These are phyloP conservation scores for Nerophis ophidion DNA, from an alignment of 2,113 vertebrate species.

Conservation along the genomic window DNA sequence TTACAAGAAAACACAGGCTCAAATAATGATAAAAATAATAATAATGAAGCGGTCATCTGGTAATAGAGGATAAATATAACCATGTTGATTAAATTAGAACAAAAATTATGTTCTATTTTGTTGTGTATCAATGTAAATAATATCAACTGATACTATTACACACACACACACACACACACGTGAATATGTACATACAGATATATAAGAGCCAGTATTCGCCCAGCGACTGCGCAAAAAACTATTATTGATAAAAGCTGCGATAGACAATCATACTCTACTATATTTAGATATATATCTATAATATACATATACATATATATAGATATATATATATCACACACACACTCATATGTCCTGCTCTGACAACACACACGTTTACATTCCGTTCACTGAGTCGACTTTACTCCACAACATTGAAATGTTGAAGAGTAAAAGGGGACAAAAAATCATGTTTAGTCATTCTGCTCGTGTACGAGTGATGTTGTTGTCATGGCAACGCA, in stretches of 20 bases:
- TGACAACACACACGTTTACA: no score
- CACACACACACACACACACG: conserved; percentile 17
- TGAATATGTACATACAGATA: conserved; percentile 40
- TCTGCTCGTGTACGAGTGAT: background rate
- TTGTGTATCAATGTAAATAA: conserved; percentile 21
- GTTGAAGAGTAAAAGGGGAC: background rate
- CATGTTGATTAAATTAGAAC: conserved; percentile 38
- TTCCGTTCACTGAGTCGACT: no score
- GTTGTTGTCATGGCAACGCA: background rate
- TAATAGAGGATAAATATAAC: conserved; percentile 35
- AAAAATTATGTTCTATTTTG: conserved; percentile 25
- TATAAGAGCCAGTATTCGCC: conserved; percentile 44
- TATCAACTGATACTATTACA: conserved; percentile 21
- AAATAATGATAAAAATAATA: background rate
- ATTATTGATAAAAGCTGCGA: conserved; percentile 26
- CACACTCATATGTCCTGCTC: no score
- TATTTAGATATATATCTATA: background rate
- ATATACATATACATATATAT: no score
- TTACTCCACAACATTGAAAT: no score
- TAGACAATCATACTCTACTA: conserved; percentile 4
- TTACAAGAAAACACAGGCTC: no score
- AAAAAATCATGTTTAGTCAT: conserved; percentile 19
- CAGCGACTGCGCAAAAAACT: conserved; percentile 51
- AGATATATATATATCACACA: no score
- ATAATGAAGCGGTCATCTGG: conserved; percentile 46